Conservation (phyloP, 2,113 vertebrate species). For the Dendrocopos noguchii region DNA sequence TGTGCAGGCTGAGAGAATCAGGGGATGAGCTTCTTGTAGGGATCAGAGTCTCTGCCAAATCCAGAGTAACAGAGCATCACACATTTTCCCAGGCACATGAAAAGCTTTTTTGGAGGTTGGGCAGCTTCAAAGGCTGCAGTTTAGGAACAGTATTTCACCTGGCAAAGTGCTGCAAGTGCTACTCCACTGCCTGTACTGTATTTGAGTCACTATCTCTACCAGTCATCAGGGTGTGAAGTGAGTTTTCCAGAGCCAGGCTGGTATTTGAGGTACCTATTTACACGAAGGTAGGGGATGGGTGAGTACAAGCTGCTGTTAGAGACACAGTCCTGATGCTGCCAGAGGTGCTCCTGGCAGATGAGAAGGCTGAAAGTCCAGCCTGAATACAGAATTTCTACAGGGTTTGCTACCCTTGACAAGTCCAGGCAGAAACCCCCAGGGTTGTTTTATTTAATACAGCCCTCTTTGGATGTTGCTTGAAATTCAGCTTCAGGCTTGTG, state of each 20-base stretch:
- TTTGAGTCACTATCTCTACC: not conserved
- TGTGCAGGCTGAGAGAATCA: not conserved
- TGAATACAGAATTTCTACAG: not conserved
- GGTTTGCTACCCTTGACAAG: not conserved
- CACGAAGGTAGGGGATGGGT: not conserved
- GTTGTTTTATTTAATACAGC: not conserved
- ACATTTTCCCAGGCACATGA: not conserved
- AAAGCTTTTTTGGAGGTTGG: not conserved
- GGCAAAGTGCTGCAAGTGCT: not conserved
- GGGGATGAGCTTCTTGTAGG: not conserved
- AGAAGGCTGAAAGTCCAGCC: not conserved
- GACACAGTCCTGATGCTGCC: not conserved
- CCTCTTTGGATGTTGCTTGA: not conserved
- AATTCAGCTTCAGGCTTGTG: not conserved
- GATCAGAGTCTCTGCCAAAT: not conserved
- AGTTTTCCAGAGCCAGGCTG: not conserved
- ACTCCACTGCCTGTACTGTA: not conserved
- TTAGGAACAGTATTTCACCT: not conserved
- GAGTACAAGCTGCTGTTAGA: not conserved
- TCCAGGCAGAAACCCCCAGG: not conserved
- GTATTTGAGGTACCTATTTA: not conserved
- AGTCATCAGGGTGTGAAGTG: not conserved
- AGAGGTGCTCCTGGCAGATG: not conserved
- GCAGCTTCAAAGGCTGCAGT: not conserved
- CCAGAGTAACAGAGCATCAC: not conserved